phyloP scores from a whole-genome alignment of 2,888 invertebrate species.

The Acanthoscelides obtectus region DNA sequence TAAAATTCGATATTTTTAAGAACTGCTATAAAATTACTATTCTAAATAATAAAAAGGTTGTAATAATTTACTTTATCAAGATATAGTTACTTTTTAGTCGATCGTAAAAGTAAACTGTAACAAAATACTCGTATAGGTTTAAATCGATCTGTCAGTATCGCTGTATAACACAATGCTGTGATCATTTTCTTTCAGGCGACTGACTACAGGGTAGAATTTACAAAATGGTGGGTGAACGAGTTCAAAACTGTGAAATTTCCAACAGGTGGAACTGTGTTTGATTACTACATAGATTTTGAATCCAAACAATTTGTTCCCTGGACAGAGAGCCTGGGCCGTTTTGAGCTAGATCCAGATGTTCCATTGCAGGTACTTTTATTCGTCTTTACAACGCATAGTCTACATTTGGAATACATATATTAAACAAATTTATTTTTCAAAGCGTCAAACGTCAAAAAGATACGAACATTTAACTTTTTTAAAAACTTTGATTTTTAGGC shows the following conservation, averaged over 20 bases:
- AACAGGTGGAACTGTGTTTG: conserved; percentile 86
- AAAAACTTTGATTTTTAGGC: conserved; percentile 54
- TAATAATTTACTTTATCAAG: too few species aligned
- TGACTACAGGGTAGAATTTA: conserved; percentile 78
- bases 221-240: conserved; percentile 97
- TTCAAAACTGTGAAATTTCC: conserved; percentile 95
- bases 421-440: neutral
- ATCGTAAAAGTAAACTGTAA: too few species aligned
- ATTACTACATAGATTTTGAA: conserved; percentile 88
- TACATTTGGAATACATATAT: too few species aligned
- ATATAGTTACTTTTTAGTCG: too few species aligned
- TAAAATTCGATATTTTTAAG: too few species aligned
- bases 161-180: neutral
- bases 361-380: conserved; percentile 70
- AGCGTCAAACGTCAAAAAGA: neutral
- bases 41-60: too few species aligned
- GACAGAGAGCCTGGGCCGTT: conserved; percentile 85
- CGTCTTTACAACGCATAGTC: neutral
- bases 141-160: neutral
- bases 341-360: conserved; percentile 86
- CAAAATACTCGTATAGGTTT: too few species aligned
- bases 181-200: conserved; percentile 44
- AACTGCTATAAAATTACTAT: too few species aligned
- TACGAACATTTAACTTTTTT: too few species aligned
- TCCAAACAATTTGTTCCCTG: conserved; percentile 86